Evolutionary conservation across 2,113 vertebrate genomes (phyloP).

Genomic region (Gymnobelideus leadbeateri): DNA sequence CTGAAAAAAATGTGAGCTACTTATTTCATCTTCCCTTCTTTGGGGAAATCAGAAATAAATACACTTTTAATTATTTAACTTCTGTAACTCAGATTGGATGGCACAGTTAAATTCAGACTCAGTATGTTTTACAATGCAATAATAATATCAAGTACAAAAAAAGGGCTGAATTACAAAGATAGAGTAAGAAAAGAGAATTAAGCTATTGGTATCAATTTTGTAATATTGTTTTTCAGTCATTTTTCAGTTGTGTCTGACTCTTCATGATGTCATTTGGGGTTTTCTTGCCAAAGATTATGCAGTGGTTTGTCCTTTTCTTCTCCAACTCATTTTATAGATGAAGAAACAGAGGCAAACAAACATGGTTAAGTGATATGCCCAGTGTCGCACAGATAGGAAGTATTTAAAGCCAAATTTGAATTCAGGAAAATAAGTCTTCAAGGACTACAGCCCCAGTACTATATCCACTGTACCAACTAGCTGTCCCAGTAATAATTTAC

Average conservation of each 20-base stretch:
- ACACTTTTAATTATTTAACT: slow-evolving; percentile 46
- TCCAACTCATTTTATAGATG: not conserved
- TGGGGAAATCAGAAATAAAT: slow-evolving; percentile 48
- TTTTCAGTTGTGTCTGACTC: not conserved
- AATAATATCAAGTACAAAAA: not conserved
- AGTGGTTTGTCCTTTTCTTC: not conserved
- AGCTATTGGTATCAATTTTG: not conserved
- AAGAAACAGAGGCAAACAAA: not conserved
- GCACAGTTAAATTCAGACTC: slow-evolving; percentile 46
- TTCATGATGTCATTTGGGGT: not conserved
- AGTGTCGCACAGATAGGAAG: not conserved
- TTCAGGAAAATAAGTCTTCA: not conserved
- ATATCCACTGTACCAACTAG: not conserved
- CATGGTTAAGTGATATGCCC: not conserved
- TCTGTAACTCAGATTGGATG: slow-evolving; percentile 40
- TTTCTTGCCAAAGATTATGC: no score
- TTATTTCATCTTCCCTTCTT: slow-evolving; percentile 36
- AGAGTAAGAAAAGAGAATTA: not conserved
- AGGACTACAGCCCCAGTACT: not conserved
- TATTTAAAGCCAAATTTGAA: not conserved
- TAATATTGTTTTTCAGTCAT: not conserved
- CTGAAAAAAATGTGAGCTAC: not conserved
- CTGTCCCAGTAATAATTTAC: not conserved
- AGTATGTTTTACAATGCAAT: slow-evolving; percentile 39
- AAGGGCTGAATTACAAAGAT: not conserved